These are phyloP conservation scores for Trichogramma dendrolimi DNA, from an alignment of 2,888 invertebrate species.

Conservation along the genomic window DNA sequence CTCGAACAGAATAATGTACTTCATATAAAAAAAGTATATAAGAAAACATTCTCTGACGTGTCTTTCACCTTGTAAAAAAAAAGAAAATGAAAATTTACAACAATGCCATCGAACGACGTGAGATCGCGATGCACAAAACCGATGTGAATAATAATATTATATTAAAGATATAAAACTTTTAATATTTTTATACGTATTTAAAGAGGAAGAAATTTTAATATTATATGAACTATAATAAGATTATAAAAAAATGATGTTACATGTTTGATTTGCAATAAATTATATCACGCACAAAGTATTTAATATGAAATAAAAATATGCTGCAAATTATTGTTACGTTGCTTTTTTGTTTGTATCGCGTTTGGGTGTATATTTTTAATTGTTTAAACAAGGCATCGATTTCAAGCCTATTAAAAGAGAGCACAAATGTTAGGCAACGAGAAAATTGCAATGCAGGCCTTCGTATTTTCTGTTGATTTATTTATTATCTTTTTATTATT, in stretches of 20 bases:
- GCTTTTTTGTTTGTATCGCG: too few relatives aligned
- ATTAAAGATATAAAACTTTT: conserved; percentile 26
- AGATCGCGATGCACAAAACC: conserved; percentile 12
- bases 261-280: conserved; percentile 1
- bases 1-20: conserved; percentile 28
- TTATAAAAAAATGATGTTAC: conserved; percentile 12
- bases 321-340: too few relatives aligned
- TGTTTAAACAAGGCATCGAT: too few relatives aligned
- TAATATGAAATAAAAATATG: not conserved
- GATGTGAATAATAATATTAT: conserved; percentile 24
- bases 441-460: too few relatives aligned
- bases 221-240: conserved; percentile 5
- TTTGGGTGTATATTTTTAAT: too few relatives aligned
- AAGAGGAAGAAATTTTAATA: conserved; percentile 14
- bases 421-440: too few relatives aligned
- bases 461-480: too few relatives aligned
- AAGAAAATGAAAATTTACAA: not conserved
- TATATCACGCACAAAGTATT: conserved; percentile 8
- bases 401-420: too few relatives aligned
- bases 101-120: conserved; percentile 19
- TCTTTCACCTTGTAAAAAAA: conserved; percentile 22
- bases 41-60: conserved; percentile 19
- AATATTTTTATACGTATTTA: conserved; percentile 26
- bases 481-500: too few relatives aligned
- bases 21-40: conserved; percentile 13